phyloP scores from a whole-genome alignment of 2,888 invertebrate species.

The Phortica magna region DNA sequence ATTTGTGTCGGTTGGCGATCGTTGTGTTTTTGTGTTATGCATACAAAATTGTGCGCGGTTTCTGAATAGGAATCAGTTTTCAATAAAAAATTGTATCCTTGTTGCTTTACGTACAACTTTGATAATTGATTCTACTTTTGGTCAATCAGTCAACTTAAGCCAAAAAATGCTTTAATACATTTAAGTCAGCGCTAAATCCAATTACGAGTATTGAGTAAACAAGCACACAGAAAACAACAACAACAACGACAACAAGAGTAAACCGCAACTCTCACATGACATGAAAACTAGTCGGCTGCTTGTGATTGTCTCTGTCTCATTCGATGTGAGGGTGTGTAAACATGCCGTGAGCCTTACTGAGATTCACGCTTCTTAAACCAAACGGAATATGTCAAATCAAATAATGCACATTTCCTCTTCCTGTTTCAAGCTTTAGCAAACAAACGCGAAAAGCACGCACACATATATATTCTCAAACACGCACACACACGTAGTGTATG shows the following conservation, averaged over 20 bases:
- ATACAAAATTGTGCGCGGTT: no score
- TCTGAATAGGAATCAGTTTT: no score
- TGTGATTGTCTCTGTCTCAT: neutral
- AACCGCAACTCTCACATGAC: neutral
- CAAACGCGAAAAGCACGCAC: neutral
- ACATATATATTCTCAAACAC: neutral
- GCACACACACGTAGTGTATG: neutral
- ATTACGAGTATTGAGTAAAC: slow-evolving; percentile 3
- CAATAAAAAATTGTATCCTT: no score
- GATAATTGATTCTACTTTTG: no score
- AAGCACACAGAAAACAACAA: neutral
- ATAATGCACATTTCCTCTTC: slow-evolving; percentile 71
- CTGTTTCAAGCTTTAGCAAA: slow-evolving; percentile 44
- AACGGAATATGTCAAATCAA: slow-evolving; percentile 51
- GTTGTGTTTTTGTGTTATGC: neutral
- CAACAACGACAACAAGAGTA: neutral
- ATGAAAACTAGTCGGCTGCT: neutral
- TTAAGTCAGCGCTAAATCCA: neutral
- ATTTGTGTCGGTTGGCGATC: slow-evolving; percentile 25
- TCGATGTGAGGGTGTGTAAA: neutral
- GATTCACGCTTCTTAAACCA: neutral
- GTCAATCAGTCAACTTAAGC: no score
- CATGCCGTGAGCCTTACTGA: neutral
- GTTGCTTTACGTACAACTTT: no score
- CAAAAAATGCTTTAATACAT: neutral